Evolutionary conservation across 2,113 vertebrate genomes (phyloP), one percentile per base, ranked within the genome.

Genomic region (Nyctereutes procyonoides): DNA sequence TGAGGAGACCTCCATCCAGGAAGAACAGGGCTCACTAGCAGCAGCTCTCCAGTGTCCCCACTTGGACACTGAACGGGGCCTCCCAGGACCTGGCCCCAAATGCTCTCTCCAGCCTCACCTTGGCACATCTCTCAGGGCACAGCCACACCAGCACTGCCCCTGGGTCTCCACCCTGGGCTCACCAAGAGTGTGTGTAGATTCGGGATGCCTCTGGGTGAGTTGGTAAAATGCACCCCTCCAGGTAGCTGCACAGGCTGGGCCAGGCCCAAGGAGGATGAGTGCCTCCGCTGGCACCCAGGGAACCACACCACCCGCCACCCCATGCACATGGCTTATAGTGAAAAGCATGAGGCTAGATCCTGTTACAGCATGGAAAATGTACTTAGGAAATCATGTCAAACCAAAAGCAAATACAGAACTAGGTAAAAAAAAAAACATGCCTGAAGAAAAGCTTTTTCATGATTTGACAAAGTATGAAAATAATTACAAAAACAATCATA

Each of bases 241-340:
- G 28, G 58, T 38, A 71, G 43, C 30, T 12, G 30, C 65, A 62
- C 0, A 0, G 32, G 58, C 11, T 24, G 63, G 76, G 43, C 55
- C 4, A 10, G 43, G 51, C 30, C 51, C 3, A 5, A 74, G 12
- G 38, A 35, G 81, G 43, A 9, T 17, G 0, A 7, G 69, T 55
- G 62, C 32, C 48, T 74, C 8, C 0, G 3, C 51, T 43, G 24
- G 51, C 8, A 20, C 38, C 56, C 13, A 0, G 20, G 6, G 2
- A 62, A 73, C 30, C 0, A 26, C 3, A n/a, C 43, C 43, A 62
- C 43, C 63, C 14, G 3, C 32, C 83, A 35, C 3, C 4, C 38
- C 0, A 2, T 0, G 1, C 48, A 20, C 65, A 20, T 0, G 0
- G 16, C 20, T 32, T 8, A 16, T 56, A 30, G 6, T 0, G 11